phyloP scores from a whole-genome alignment of 2,113 vertebrate genomes.

The Galeopterus variegatus region DNA sequence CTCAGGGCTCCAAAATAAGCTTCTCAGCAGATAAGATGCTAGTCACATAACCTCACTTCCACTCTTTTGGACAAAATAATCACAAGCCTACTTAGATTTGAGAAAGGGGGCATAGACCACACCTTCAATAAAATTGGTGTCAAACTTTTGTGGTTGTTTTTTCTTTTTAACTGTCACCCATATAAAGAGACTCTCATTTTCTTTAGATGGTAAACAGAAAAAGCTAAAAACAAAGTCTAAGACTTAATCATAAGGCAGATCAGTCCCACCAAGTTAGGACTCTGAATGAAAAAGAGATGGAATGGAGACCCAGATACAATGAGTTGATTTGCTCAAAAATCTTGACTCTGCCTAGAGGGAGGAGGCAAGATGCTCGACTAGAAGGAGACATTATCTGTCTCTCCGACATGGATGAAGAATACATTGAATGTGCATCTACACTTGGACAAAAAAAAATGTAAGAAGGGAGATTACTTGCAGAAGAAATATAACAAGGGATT shows the following conservation, averaged over 20 bases:
- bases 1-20: not conserved
- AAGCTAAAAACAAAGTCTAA: not conserved
- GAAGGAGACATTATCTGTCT: too few species aligned
- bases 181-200: not conserved
- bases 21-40: not conserved
- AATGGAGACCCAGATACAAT: not conserved
- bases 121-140: not conserved
- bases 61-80: not conserved
- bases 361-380: too few species aligned
- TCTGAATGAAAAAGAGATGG: not conserved
- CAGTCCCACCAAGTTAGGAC: not conserved
- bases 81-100: not conserved
- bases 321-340: not conserved
- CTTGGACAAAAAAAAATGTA: too few species aligned
- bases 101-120: not conserved
- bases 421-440: too few species aligned
- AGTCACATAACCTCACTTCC: not conserved
- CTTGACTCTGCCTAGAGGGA: too few species aligned
- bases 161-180: not conserved
- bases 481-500: too few species aligned
- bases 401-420: too few species aligned
- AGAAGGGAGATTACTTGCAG: too few species aligned
- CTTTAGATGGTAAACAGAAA: not conserved
- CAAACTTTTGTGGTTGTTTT: not conserved
- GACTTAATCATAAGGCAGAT: not conserved